Conservation (phyloP, 2,888 invertebrate species). For the Chaetogeoica ovagalla region DNA sequence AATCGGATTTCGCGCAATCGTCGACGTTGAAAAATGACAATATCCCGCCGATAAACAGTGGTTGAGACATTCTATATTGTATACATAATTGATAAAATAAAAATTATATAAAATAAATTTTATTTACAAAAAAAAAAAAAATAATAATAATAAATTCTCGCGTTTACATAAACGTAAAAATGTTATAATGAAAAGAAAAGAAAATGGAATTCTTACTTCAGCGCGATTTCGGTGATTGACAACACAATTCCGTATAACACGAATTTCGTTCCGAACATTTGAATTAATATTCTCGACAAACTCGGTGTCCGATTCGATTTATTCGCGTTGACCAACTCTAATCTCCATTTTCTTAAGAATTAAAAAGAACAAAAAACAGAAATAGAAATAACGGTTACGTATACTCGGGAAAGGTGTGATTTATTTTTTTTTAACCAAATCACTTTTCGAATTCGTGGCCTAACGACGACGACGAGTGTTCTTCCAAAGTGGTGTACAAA, state of each 20-base stretch:
- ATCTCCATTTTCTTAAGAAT: slow-evolving; percentile 64
- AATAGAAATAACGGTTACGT: neutral
- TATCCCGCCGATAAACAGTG: slow-evolving; percentile 60
- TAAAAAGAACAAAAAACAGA: slow-evolving; percentile 13
- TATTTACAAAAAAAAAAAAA: too few species aligned
- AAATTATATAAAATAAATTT: too few species aligned
- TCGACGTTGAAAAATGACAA: slow-evolving; percentile 59
- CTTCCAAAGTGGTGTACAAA: slow-evolving; percentile 70
- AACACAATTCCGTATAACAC: slow-evolving; percentile 68
- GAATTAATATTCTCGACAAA: slow-evolving; percentile 65
- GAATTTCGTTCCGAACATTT: slow-evolving; percentile 67
- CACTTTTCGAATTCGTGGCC: slow-evolving; percentile 72
- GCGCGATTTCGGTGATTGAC: slow-evolving; percentile 65
- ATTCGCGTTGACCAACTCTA: slow-evolving; percentile 64
- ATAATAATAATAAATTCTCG: too few species aligned
- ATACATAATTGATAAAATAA: neutral
- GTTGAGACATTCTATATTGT: slow-evolving; percentile 57
- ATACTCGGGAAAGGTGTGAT: too few species aligned
- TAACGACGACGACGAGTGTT: slow-evolving; percentile 70
- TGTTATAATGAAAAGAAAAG: too few species aligned
- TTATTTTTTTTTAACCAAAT: slow-evolving; percentile 55
- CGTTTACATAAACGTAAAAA: too few species aligned
- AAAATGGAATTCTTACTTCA: slow-evolving; percentile 63
- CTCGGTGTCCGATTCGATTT: slow-evolving; percentile 64
- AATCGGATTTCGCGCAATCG: slow-evolving; percentile 56